These are phyloP conservation scores for Eurypyga helias DNA, from an alignment of 2,113 vertebrate genomes.

Conservation along the genomic window DNA sequence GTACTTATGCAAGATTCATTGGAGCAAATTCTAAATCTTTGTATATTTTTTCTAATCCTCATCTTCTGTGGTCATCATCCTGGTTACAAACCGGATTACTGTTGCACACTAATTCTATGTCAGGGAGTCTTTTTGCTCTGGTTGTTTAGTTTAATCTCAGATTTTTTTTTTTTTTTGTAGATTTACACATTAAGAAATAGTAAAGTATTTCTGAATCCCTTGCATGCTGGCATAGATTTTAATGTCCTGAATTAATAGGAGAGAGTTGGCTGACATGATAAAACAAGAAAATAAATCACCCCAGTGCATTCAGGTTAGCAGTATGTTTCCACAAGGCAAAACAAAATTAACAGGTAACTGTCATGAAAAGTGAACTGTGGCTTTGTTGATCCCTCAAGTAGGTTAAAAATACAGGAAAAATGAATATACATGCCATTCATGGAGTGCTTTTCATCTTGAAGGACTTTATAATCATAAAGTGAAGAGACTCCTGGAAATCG, in stretches of 20 bases:
- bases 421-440: constrained; percentile 31
- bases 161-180: background rate
- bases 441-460: constrained; percentile 23
- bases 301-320: background rate
- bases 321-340: background rate
- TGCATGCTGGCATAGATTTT: constrained; percentile 1
- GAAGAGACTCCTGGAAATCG: background rate
- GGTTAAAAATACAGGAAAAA: constrained; percentile 18
- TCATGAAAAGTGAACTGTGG: background rate
- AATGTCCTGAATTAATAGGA: constrained; percentile 43
- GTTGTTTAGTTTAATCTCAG: background rate
- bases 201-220: background rate
- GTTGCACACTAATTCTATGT: background rate
- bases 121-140: background rate
- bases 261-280: background rate
- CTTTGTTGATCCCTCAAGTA: constrained; percentile 18
- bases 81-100: background rate
- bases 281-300: constrained; percentile 17
- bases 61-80: background rate
- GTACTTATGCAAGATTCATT: background rate
- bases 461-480: background rate
- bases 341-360: constrained; percentile 44
- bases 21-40: background rate
- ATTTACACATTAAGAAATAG: background rate
- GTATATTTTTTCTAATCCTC: background rate